Evolutionary conservation across 1,140 invertebrate species (phyloP), one percentile per base, ranked within the genome.

Genomic region (Drosophila gunungcola): DNA sequence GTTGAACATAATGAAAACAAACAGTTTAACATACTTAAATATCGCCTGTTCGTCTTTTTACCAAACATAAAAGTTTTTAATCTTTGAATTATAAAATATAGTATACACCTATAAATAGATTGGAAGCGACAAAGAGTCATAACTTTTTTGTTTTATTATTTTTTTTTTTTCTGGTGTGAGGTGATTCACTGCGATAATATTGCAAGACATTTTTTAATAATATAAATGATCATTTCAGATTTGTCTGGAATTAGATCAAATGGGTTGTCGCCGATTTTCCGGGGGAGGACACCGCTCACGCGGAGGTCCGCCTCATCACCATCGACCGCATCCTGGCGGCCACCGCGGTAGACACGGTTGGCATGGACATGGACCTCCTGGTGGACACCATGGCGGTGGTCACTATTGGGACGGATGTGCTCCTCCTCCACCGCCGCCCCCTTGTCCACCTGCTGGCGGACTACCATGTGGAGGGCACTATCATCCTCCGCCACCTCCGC

Each of bases 361-460:
- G 9, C 29, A 34, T 4, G 43, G 43, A 3, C 43, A 46, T 25
- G 25, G 4, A 2, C 48, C 7, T 32, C n/a, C 6, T 4, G 27
- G 16, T 34, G 3, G 29, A 2, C 48, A n/a, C 9, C 48, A 34
- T 51, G 13, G 48, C n/a, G 29, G 29, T 11, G 9, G 13, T 16
- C n/a, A 34, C 13, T 34, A 16, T 34, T 36, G 48, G 48, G 9
- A 32, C 3, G 46, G n/a, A 32, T 32, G 6, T 16, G 4, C n/a
- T 21, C 48, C 48, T 16, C 29, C 48, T 34, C 48, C 48, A 34
- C 46, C 48, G 10, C 48, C 48, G 2, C 48, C 29, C 3, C 29
- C 11, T 36, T 51, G 1, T 16, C 48, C 29, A 16, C 46, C 46
- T 9, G 29, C 29, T 5, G 29, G 29, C 1, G 29, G 29, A 16